Base-by-base conservation (phyloP, 2,888 invertebrate species). In the Amphipyra tragopoginis region DNA sequence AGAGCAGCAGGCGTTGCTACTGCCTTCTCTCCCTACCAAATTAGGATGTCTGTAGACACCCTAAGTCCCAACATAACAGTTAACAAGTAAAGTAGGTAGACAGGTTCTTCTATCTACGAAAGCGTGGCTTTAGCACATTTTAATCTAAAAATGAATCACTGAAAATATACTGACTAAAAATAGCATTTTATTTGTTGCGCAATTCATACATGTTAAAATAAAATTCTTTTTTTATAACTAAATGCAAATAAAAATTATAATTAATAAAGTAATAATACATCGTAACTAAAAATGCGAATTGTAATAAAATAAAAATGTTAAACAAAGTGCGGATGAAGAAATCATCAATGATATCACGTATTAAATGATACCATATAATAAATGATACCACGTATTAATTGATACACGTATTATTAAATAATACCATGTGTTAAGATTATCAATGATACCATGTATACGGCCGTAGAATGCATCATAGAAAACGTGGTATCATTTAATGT, bases 51-150 rank as follows among this genome's bases (percentile, higher is more conserved):
- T 21, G 21, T 21, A 45, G 38, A 44, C 61, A 61, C 55, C 55
- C 55, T 21, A 43, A 14, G 6, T 44, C 13, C n/a, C 6, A 14
- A 44, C 26, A 68, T 40, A 14, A 59, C 49, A 62, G 26, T n/a
- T 36, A 10, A 38, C n/a, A 11, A 47, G 42, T 36, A 56, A 9
- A 47, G 69, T 54, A 57, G 61, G 56, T 34, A 56, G 51, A 26
- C 29, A 21, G 51, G 26, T 34, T 21, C 39, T 45, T 47, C 39
- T 47, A 44, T 33, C 53, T 71, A 74, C 50, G 21, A 36, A 70
- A 71, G 70, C 70, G 7, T 47, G 40, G 45, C 47, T 36, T 3
- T 45, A 68, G 53, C 62, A 33, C 21, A 21, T 13, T 5, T 44
- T 33, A 36, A 38, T 5, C 29, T n/a, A 39, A 39, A 56, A 48